A percentile compares a stretch with the other conserved stretches of the same genome.
These are phyloP conservation scores for Loxodonta africana DNA, from an alignment of 2,113 vertebrate genomes.

Conservation along the genomic window DNA sequence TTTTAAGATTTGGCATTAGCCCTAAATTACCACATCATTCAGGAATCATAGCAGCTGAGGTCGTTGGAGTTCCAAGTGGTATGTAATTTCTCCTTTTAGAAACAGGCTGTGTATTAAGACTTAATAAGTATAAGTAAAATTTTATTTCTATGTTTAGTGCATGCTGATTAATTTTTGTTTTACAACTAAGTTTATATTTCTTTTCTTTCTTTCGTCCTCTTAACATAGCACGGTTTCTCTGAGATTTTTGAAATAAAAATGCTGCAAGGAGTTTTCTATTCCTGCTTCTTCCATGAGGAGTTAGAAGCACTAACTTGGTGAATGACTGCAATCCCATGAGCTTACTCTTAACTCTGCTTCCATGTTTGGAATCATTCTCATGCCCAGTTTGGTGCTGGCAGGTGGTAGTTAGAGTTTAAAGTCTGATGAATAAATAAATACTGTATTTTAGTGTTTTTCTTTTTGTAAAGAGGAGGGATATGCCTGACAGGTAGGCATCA, in stretches of 20 bases:
- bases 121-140: not conserved
- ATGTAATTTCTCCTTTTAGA: not conserved
- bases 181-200: not conserved
- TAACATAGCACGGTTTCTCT: not conserved
- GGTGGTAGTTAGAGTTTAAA: not conserved
- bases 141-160: not conserved
- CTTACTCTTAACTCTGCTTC: not conserved
- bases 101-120: not conserved
- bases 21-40: not conserved
- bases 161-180: slow-evolving; percentile 41
- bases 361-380: not conserved
- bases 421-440: not conserved
- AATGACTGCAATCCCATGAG: fast-evolving
- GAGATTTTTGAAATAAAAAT: slow-evolving; percentile 8
- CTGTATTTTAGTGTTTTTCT: not conserved
- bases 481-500: not conserved
- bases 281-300: not conserved
- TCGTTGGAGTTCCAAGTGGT: not conserved
- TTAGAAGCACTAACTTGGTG: too few relatives aligned
- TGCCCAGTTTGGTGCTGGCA: not conserved
- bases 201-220: not conserved
- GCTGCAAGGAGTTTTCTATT: not conserved
- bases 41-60: not conserved
- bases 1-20: not conserved
- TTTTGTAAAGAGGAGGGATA: not conserved